phyloP scores from a whole-genome alignment of 2,888 invertebrate species.

The Xestia c-nigrum region DNA sequence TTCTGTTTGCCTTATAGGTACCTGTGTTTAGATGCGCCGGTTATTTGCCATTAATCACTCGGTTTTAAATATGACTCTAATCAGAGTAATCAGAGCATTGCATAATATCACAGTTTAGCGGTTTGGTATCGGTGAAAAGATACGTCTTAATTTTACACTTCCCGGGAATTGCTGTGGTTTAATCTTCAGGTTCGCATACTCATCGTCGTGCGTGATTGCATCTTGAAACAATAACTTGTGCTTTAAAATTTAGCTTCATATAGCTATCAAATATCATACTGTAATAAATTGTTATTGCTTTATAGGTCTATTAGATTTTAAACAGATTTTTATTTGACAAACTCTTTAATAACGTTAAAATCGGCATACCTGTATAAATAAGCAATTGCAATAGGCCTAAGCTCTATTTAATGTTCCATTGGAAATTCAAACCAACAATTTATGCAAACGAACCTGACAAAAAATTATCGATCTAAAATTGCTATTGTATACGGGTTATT shows the following conservation, averaged over 20 bases:
- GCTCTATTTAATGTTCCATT: neutral
- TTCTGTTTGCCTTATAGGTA: conserved; percentile 40
- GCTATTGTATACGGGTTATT: neutral
- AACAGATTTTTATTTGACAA: neutral
- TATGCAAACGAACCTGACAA: conserved; percentile 10
- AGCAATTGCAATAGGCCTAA: too few relatives aligned
- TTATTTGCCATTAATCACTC: conserved; percentile 17
- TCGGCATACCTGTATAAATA: too few relatives aligned
- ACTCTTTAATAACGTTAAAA: neutral
- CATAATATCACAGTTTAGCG: neutral
- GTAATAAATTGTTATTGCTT: neutral
- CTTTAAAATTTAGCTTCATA: neutral
- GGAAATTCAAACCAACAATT: neutral
- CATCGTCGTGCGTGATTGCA: neutral
- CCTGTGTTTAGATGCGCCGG: conserved; percentile 17
- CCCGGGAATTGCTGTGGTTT: neutral
- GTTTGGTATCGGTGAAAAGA: neutral
- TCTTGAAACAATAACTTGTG: neutral
- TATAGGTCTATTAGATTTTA: neutral
- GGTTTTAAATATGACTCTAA: neutral
- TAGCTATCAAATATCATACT: neutral
- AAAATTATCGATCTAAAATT: conserved; percentile 6
- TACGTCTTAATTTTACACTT: neutral
- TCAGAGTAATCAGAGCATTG: conserved; percentile 2
- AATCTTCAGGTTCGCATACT: neutral